Evolutionary conservation across 2,888 invertebrate genomes (phyloP), one percentile per base, ranked within the genome.

Genomic region (Tubiluchus corallicola): DNA sequence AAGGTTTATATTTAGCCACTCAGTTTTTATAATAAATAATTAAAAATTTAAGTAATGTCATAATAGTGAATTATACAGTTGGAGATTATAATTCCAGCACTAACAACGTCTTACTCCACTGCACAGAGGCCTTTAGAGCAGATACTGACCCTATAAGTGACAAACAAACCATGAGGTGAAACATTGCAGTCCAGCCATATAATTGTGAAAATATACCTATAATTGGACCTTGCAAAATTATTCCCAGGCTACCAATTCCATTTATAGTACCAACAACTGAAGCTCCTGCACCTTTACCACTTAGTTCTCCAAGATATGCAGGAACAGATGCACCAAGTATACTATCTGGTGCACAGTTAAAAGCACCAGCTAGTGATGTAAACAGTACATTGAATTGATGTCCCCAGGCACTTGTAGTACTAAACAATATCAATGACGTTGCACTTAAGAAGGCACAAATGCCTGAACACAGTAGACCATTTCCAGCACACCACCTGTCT

Each of bases 211-310:
- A 54, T 21, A 59, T 51, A 2, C 67, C 67, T 38, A 68, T 60
- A 3, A 68, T 48, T 9, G 68, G 68, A 1, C 68, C 68, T 53
- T 68, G 66, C 15, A 67, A 47, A 41, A 67, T 64, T 2, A 66
- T 65, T 2, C 68, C 68, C 41, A 68, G 52, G 45, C 64, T 66
- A 3, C 66, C 67, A 55, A 68, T 62, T 19, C 68, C 68, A 55
- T 68, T 68, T 5, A 68, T 61, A 4, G 67, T 51, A 13, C 62
- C 66, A n/a, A 65, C 64, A 16, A 66, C 64, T 3, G 67, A 66
- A 38, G 64, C 62, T 4, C 63, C 65, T 41, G 63, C 57, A 53
- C 61, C 60, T 47, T 58, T 55, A 17, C 66, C 65, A 46, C 64
- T 61, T 37, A 57, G 57, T 51, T 66, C 65, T n/a, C 67, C 68